These are phyloP conservation scores for Drosophila micromelanica DNA, from an alignment of 1,140 invertebrate species.

Conservation along the genomic window DNA sequence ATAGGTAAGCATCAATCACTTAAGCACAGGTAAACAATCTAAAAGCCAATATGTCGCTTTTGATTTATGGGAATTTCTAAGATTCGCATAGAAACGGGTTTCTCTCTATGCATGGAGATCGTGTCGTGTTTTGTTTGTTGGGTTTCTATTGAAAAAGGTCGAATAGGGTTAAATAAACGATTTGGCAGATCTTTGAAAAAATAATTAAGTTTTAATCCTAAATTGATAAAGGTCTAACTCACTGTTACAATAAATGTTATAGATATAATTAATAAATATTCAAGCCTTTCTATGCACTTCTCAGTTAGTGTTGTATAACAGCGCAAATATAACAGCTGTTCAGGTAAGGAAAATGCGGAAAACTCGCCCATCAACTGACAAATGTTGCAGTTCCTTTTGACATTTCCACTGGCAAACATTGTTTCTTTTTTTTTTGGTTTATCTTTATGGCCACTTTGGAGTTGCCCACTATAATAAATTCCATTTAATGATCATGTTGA, in stretches of 20 bases:
- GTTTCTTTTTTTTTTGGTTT: slow-evolving; percentile 19
- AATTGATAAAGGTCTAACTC: too few species aligned
- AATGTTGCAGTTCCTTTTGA: slow-evolving; percentile 9
- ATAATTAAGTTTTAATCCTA: too few species aligned
- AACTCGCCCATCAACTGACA: slow-evolving; percentile 1
- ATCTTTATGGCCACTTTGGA: slow-evolving; percentile 41
- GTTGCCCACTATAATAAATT: slow-evolving; percentile 20
- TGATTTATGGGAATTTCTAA: slow-evolving; percentile 37
- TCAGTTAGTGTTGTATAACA: background rate
- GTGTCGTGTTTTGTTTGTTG: slow-evolving; percentile 4
- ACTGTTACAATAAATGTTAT: too few species aligned
- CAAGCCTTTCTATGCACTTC: background rate
- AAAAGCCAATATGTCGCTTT: slow-evolving; percentile 13
- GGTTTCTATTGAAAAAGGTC: slow-evolving; percentile 10
- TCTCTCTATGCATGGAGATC: background rate
- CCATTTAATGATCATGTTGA: slow-evolving; percentile 17
- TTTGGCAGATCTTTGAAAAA: too few species aligned
- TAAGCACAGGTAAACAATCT: slow-evolving; percentile 20
- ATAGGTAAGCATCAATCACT: slow-evolving; percentile 26
- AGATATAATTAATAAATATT: too few species aligned
- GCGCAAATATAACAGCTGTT: background rate
- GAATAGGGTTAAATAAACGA: background rate
- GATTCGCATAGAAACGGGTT: slow-evolving; percentile 28
- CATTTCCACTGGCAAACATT: slow-evolving; percentile 6
- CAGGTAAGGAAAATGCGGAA: background rate